Evolutionary conservation across 2,113 vertebrate genomes (phyloP), one percentile per base, ranked within the genome.

Genomic region (Grallaria varia): DNA sequence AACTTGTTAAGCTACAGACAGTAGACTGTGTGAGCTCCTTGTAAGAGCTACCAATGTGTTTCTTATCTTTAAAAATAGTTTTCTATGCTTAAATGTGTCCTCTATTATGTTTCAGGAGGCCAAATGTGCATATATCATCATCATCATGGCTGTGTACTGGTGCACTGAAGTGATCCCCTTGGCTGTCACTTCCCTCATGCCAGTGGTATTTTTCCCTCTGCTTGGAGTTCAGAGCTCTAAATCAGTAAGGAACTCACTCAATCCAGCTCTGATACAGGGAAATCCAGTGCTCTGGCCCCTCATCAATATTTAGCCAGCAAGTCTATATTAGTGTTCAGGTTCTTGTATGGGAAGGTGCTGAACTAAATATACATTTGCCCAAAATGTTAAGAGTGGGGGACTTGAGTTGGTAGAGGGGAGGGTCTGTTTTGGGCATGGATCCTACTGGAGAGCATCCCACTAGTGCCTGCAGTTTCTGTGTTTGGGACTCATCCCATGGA

Each of bases 61-160:
- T 92, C 50, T 76, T 88, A 24, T 5, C 28, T 86, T 75, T 74
- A 55, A 52, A 67, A 80, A n/a, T 20, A 45, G 24, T 74, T 94
- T 63, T 42, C n/a, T 66, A 6, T 82, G 31, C 37, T 78, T 92
- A 40, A 84, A 39, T 14, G 24, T 94, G 50, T 94, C 30, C 82
- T 93, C 53, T 47, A 0, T 94, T 72, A 13, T 64, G 24, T 95
- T 97, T 64, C 98, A 99, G 99, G 98, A 99, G 92, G 98, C 98
- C 96, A 98, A 95, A 96, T 99, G 99, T 71, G 99, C 97, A 18
- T 99, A 99, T 42, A 95, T 99, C 92, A 98, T 99, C 79, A 86
- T 98, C 84, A 93, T 99, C 95, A 99, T 99, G 99, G 99, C 99
- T 6, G 97, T 98, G 31, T 99, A 98, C 96, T 99, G 99, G 99